Evolutionary conservation across 2,113 vertebrate species (phyloP).

Genomic region (Syngnathus floridae): DNA sequence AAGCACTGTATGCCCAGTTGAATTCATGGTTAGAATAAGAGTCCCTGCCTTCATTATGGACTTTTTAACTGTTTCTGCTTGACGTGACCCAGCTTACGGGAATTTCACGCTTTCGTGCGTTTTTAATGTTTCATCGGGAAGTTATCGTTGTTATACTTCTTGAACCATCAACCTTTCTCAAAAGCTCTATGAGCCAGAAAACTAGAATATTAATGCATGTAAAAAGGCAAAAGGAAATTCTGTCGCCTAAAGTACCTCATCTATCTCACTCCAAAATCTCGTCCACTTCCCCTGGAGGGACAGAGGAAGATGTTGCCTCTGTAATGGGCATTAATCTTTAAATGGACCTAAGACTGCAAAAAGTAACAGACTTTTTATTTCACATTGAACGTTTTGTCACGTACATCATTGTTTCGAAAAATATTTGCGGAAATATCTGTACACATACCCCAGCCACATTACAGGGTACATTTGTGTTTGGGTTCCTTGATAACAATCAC

Average conservation of each 20-base stretch:
- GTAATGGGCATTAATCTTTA: not conserved
- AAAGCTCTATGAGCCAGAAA: not conserved
- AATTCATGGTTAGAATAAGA: not conserved
- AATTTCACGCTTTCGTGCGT: not conserved
- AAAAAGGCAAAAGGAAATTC: conserved; percentile 5
- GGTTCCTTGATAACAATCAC: no score
- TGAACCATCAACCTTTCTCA: not conserved
- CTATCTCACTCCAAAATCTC: not conserved
- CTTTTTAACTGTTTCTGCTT: not conserved
- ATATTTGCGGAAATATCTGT: no score
- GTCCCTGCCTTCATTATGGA: not conserved
- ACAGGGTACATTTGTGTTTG: no score
- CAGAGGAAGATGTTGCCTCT: not conserved
- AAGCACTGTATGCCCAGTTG: not conserved
- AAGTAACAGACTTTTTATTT: not conserved
- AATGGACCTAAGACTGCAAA: not conserved
- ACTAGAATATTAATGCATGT: conserved; percentile 3
- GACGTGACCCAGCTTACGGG: not conserved
- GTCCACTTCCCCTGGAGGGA: not conserved
- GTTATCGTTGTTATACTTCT: not conserved
- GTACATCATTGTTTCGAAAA: no score
- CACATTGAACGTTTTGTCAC: not conserved
- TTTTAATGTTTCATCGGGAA: not conserved
- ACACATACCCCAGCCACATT: no score
- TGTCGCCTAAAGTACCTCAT: conserved; percentile 1